Conservation (phyloP, 1,140 invertebrate species). For the Argopecten irradians region DNA sequence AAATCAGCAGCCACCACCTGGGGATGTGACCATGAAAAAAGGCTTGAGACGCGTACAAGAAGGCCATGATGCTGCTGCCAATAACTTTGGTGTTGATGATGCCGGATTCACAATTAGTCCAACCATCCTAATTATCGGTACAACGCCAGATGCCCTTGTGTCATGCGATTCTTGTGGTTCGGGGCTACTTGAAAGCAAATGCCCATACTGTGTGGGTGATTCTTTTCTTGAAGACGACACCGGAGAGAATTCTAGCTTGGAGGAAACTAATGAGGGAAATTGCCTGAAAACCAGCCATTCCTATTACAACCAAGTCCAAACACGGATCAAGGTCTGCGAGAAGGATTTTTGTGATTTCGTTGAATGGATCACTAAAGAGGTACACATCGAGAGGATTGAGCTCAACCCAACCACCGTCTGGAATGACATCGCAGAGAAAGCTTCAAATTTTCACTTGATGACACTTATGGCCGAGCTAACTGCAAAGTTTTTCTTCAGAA, state of each 20-base stretch:
- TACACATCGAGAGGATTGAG: conserved; percentile 8
- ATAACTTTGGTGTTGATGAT: conserved; percentile 26
- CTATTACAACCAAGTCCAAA: conserved; percentile 43
- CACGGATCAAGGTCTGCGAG: conserved; percentile 26
- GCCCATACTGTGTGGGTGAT: conserved; percentile 38
- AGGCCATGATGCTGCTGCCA: background rate
- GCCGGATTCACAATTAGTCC: conserved; percentile 47
- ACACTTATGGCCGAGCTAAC: conserved; percentile 6
- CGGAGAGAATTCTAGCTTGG: background rate
- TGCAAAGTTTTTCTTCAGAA: background rate
- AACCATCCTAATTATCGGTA: conserved; percentile 40
- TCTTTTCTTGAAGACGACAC: background rate
- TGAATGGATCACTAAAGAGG: conserved; percentile 35
- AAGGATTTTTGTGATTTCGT: conserved; percentile 40
- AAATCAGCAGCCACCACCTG: conserved; percentile 29
- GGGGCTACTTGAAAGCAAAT: conserved; percentile 55
- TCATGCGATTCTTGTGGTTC: too few species aligned
- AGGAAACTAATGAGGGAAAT: background rate
- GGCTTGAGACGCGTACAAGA: background rate
- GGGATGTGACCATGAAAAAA: conserved; percentile 38
- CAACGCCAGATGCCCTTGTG: too few species aligned
- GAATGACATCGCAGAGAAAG: background rate
- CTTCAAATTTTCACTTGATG: background rate
- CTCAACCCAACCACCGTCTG: background rate
- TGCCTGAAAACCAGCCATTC: conserved; percentile 24